These are phyloP conservation scores for Eulemur rufifrons DNA, from an alignment of 2,113 vertebrate genomes.

Conservation along the genomic window DNA sequence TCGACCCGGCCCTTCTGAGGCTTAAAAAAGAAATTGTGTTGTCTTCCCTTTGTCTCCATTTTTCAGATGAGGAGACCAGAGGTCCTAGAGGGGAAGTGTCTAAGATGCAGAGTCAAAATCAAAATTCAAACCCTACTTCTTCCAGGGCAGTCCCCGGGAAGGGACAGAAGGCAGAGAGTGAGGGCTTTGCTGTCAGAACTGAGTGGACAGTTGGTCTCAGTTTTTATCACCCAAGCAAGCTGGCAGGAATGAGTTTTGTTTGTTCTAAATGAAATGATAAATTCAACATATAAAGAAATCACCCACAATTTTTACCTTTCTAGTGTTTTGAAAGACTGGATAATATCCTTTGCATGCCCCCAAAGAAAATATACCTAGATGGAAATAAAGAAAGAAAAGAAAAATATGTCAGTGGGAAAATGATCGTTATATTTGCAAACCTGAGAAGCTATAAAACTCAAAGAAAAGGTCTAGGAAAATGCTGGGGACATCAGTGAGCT, in stretches of 20 bases:
- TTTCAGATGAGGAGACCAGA: neutral
- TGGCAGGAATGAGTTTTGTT: neutral
- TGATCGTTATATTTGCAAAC: neutral
- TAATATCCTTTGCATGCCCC: slow-evolving; percentile 97
- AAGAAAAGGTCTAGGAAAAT: neutral
- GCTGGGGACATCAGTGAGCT: accelerated
- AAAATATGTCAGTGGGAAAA: neutral
- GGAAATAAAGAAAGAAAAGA: slow-evolving; percentile 60
- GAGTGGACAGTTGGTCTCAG: neutral
- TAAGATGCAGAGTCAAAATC: neutral
- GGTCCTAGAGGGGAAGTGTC: neutral
- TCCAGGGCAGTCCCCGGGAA: neutral
- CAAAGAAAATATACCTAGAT: slow-evolving; percentile 96
- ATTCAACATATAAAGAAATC: neutral
- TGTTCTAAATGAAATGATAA: neutral
- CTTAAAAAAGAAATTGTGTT: neutral
- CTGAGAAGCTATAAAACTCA: neutral
- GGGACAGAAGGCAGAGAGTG: accelerated
- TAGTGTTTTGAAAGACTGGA: slow-evolving; percentile 96
- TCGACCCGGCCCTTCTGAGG: neutral
- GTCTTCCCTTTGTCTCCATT: neutral
- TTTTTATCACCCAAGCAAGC: neutral
- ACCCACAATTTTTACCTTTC: slow-evolving; percentile 90
- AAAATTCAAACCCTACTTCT: neutral
- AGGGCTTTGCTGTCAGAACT: too few relatives aligned